Percentiles rank a stretch among this genome's conserved stretches.
These are phyloP conservation scores for Todiramphus chloris DNA, from an alignment of 2,113 vertebrate genomes.

Conservation along the genomic window DNA sequence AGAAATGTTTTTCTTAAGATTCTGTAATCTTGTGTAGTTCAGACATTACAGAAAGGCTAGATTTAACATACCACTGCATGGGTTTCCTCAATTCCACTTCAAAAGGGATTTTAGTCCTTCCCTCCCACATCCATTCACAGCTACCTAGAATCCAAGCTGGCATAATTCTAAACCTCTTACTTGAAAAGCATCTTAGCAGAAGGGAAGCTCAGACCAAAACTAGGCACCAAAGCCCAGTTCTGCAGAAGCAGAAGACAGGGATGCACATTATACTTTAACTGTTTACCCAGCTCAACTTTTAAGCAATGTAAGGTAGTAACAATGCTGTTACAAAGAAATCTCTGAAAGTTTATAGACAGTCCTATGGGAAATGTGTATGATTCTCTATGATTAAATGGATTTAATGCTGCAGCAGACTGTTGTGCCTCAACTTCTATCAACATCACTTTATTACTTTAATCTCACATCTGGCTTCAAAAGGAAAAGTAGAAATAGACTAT, in stretches of 20 bases:
- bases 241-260: not conserved
- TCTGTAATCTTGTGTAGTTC: not conserved
- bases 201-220: not conserved
- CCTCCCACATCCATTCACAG: not conserved
- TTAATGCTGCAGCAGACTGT: not conserved
- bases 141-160: not conserved
- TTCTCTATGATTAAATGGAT: not conserved
- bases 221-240: not conserved
- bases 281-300: not conserved
- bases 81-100: not conserved
- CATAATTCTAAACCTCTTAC: not conserved
- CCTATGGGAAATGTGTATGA: not conserved
- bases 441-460: not conserved
- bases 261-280: not conserved
- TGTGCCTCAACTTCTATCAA: not conserved
- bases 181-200: not conserved
- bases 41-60: not conserved
- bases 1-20: not conserved
- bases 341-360: not conserved
- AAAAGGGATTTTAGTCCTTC: not conserved
- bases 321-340: not conserved
- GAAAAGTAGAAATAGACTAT: not conserved
- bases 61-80: accelerated
- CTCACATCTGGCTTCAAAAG: not conserved
- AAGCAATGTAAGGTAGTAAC: not conserved